Evolutionary conservation across 2,113 vertebrate genomes (phyloP).

Genomic region (Polypterus bichir): DNA sequence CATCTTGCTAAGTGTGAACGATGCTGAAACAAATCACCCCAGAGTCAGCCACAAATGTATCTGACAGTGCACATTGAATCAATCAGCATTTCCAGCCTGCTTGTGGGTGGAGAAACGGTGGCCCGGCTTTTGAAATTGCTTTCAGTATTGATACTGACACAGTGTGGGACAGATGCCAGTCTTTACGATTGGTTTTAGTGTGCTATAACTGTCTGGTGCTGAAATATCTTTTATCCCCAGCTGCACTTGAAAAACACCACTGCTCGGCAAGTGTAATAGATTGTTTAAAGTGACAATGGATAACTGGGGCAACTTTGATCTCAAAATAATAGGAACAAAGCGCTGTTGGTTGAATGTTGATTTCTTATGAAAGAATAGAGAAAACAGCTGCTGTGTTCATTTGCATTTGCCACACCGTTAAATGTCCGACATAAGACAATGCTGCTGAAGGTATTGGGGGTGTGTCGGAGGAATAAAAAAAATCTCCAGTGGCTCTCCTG

Average conservation of each 20-base stretch:
- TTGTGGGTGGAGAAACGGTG: slow-evolving; percentile 1
- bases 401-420: background rate
- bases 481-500: too few relatives aligned
- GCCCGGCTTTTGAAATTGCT: background rate
- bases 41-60: slow-evolving; percentile 17
- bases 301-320: background rate
- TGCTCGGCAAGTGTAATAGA: background rate
- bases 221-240: background rate
- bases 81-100: slow-evolving; percentile 17
- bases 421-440: too few relatives aligned
- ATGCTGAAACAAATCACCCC: slow-evolving; percentile 20
- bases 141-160: slow-evolving; percentile 9
- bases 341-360: background rate
- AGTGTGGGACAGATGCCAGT: background rate
- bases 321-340: background rate
- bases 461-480: too few relatives aligned
- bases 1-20: slow-evolving; percentile 23
- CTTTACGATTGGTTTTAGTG: background rate
- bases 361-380: background rate
- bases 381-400: background rate
- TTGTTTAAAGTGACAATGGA: background rate
- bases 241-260: background rate
- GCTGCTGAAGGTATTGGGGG: too few relatives aligned
- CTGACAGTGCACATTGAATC: slow-evolving; percentile 20
- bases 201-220: background rate